Conservation (phyloP, 2,797 vertebrate genomes). For the Otolemur crassicaudatus region DNA sequence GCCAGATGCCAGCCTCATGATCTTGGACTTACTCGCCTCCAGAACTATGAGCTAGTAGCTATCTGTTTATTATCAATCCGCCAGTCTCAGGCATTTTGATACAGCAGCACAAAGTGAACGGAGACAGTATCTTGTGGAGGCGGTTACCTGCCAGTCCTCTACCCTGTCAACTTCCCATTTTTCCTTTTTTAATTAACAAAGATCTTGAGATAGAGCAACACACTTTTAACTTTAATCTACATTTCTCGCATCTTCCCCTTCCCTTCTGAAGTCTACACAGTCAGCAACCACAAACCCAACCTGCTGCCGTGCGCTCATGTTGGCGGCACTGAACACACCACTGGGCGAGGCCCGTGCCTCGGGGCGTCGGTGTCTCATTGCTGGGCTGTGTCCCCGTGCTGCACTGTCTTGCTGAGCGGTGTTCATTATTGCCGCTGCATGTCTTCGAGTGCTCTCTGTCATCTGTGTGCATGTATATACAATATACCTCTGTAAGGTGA, state of each 20-base stretch:
- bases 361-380: too few species aligned
- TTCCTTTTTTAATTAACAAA: not conserved
- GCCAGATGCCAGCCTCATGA: not conserved
- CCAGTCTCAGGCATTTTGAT: not conserved
- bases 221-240: not conserved
- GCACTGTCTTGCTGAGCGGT: too few species aligned
- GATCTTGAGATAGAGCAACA: not conserved
- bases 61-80: not conserved
- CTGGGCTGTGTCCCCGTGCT: too few species aligned
- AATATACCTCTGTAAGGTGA: too few species aligned
- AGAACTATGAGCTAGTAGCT: not conserved
- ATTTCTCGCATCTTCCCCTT: not conserved
- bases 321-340: too few species aligned
- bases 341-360: too few species aligned
- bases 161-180: not conserved
- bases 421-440: too few species aligned
- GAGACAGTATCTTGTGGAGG: not conserved
- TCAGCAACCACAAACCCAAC: not conserved
- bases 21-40: not conserved
- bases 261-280: not conserved
- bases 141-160: not conserved
- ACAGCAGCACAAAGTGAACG: not conserved
- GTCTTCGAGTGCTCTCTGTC: too few species aligned
- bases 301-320: too few species aligned
- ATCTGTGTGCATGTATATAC: too few species aligned